Evolutionary conservation across 2,797 vertebrate genomes (phyloP), one percentile per base, ranked within the genome.

Genomic region (Diplodus puntazzo): DNA sequence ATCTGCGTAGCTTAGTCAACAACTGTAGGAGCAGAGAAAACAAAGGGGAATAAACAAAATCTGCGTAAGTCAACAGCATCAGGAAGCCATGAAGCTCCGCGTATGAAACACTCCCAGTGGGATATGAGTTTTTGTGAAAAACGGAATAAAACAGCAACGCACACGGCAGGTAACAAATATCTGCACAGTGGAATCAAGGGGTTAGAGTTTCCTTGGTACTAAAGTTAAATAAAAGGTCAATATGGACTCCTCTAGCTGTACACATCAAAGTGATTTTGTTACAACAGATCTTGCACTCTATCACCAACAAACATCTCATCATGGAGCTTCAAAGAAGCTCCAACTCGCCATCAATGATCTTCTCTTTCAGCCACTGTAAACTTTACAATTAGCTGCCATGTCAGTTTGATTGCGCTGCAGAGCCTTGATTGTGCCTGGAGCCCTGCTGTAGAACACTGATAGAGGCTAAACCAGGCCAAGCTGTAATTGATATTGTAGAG

Each of bases 381-480:
- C 88, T 91, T 94, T 93, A 82, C 86, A 93, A 93, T 95, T 93
- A 94, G 90, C 85, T 69, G 75, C 70, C 68, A 77, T 82, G 90
- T 94, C 92, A 93, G 80, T 80, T 83, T 88, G 68, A 94, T 94
- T 92, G 87, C 75, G 87, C 85, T 88, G 77, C 79, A 59, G 73
- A 89, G 87, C 83, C 59, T 74, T 88, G 87, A 94, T 92, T 89
- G 83, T 83, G 90, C 93, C 90, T 75, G 80, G 76, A 92, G 92
- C 90, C 81, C 86, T 90, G 70, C 85, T 93, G 92, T 92, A 71
- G 83, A 94, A 85, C 81, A 76, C 86, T 88, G 92, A 93, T 91
- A 92, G 77, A 88, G 85, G 86, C 83, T 87, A 86, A 92, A 92
- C 66, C 88, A 87, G 89, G 89, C 81, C 82, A 85, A 76, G 76